Base-by-base conservation (phyloP, 2,888 invertebrate genomes). In the Dioctria linearis region DNA sequence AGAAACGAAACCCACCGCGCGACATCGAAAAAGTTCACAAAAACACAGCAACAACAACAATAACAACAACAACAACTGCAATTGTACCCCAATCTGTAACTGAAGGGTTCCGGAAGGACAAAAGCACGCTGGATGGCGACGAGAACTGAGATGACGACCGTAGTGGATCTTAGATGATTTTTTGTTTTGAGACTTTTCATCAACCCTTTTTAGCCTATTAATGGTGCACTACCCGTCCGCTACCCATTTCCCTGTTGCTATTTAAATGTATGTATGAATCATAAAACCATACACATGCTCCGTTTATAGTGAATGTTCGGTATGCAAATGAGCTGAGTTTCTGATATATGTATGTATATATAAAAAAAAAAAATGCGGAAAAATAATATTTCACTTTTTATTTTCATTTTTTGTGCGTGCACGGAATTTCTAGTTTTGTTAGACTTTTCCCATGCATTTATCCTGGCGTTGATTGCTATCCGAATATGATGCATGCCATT, bases 341-440 rank as follows among this genome's bases (percentile, higher is more conserved):
- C 46, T 46, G 46, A 6, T 46, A 46, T 46, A 25, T 25, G 49
- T 43, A 49, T 42, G 37, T 46, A 67, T 25, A 25, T 6, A 67
- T 1, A 67, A 67, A 46, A 66, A 67, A 67, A n/a, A 11, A 57
- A 57, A 57, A 57, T 9, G 40, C 9, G 51, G 39, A 71, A 51
- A 71, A 71, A 71, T 71, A 71, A 54, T 71, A 71, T 71, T 71
- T 71, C 71, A 71, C 51, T 71, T 71, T 71, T 71, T 54, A 71
- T 71, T 71, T 71, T 51, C 71, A 71, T 71, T 71, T 71, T 71
- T 71, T 71, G 71, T 71, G 71, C 71, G 71, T 71, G 71, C 54
- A 5, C 54, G 51, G 71, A 71, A 71, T 71, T 71, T 71, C 71
- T 71, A 71, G 71, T 71, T 71, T 49, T 71, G 71, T 37, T 71